Conservation (phyloP, 2,113 vertebrate species). For the Mesocricetus auratus region DNA sequence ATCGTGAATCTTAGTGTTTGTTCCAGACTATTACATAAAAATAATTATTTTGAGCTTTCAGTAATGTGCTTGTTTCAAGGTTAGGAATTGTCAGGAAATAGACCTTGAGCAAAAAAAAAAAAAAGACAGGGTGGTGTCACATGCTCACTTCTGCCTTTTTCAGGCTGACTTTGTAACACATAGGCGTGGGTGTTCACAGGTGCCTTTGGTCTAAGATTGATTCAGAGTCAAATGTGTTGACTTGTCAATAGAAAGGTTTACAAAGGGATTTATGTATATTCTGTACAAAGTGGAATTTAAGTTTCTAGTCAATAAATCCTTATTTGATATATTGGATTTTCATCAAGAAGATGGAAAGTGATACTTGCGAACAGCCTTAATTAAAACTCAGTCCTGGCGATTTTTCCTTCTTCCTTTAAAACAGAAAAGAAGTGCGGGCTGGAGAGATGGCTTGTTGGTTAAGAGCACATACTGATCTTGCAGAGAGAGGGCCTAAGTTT, state of each 20-base stretch:
- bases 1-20: slow-evolving; percentile 22
- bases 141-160: neutral
- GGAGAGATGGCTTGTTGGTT: neutral
- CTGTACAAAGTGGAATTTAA: slow-evolving; percentile 83
- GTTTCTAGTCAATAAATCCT: slow-evolving; percentile 85
- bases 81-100: slow-evolving; percentile 15
- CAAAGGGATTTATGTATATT: slow-evolving; percentile 76
- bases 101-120: slow-evolving; percentile 2
- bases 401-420: slow-evolving; percentile 81
- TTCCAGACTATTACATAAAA: slow-evolving; percentile 44
- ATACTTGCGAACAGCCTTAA: slow-evolving; percentile 80
- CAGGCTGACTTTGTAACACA: neutral
- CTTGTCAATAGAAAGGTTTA: slow-evolving; percentile 78
- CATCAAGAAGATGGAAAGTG: slow-evolving; percentile 85
- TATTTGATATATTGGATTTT: slow-evolving; percentile 85
- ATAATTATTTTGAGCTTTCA: slow-evolving; percentile 53
- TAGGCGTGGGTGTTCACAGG: neutral
- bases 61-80: slow-evolving; percentile 36
- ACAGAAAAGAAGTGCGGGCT: neutral
- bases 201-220: slow-evolving; percentile 71
- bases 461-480: neutral
- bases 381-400: slow-evolving; percentile 85
- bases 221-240: slow-evolving; percentile 81
- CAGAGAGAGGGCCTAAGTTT: neutral
- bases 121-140: neutral